Base-by-base conservation (phyloP, 2,113 vertebrate genomes). In the Corydoras sp. region DNA sequence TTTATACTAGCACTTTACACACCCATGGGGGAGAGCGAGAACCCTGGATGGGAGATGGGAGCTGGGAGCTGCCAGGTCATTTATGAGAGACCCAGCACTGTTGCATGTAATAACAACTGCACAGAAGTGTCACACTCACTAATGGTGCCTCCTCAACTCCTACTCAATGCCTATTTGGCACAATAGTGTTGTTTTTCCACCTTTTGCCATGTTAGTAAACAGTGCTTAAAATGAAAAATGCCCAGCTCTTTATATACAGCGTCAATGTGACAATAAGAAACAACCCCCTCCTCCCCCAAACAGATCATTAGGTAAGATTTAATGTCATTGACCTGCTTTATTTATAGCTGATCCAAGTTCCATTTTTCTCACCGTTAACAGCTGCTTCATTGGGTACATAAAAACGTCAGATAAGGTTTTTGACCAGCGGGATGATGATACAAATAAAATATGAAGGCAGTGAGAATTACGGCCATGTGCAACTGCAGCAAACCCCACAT, bases 401-500 rank as follows among this genome's bases (percentile, higher is more conserved):
- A 55, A 70, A 8, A 72, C 65, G 43, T 11, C 65, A 66, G 14
- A 35, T 10, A 55, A 59, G 43, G 49, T 58, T 43, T 72, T 77
- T 62, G 24, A 66, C 55, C 12, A 14, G 43, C 24, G 31, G 54
- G 49, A 1, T 58, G 49, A 65, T 56, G 13, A 61, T 48, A 67
- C 12, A 67, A 73, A 73, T 73, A 53, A 65, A 61, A 54, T 58
- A 54, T 58, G 76, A 76, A 84, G 80, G 81, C 69, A 83, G 76
- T 79, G 77, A 79, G 76, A 83, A 77, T 76, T 69, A 76, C 83
- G 72, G 75, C 87, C 84, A 68, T 66, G 77, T 83, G 86, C 84
- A 78, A 81, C 77, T 77, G 81, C 31, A 5, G 35, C 9, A 73
- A 73, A 77, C 70, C 84, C 76, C 80, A 72, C 77, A 85, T 72